Evolutionary conservation across 2,113 vertebrate species (phyloP).

Genomic region (Rallus limicola): DNA sequence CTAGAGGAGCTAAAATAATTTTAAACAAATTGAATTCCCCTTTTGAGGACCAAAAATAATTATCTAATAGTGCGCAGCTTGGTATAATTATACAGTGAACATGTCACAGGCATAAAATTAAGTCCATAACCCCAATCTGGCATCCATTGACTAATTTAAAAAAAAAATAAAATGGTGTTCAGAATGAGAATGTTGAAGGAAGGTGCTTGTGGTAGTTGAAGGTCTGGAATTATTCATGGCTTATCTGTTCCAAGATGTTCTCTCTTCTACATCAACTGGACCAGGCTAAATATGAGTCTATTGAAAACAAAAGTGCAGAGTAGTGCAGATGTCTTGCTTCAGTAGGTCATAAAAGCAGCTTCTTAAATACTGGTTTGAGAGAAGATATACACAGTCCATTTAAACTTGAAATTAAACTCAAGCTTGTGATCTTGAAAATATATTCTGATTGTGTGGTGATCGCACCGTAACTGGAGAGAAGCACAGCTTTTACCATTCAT

Average conservation of each 20-base stretch:
- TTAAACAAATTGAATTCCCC: conserved; percentile 22
- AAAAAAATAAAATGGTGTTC: background rate
- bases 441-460: background rate
- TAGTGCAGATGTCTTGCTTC: conserved; percentile 10
- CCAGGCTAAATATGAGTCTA: background rate
- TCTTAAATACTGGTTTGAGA: background rate
- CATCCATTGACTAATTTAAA: background rate
- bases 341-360: background rate
- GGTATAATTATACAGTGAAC: background rate
- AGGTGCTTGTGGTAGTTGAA: conserved; percentile 12
- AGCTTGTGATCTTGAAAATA: background rate
- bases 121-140: conserved; percentile 15
- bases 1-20: background rate
- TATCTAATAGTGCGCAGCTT: conserved; percentile 11
- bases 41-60: conserved; percentile 50
- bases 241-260: background rate
- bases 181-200: background rate
- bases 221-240: conserved; percentile 8
- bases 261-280: background rate
- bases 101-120: conserved; percentile 39
- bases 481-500: background rate
- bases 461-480: background rate
- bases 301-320: conserved; percentile 39
- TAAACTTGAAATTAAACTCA: background rate
- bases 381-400: background rate